Evolutionary conservation across 1,140 invertebrate species (phyloP).

Genomic region (Brachionus calyciflorus): DNA sequence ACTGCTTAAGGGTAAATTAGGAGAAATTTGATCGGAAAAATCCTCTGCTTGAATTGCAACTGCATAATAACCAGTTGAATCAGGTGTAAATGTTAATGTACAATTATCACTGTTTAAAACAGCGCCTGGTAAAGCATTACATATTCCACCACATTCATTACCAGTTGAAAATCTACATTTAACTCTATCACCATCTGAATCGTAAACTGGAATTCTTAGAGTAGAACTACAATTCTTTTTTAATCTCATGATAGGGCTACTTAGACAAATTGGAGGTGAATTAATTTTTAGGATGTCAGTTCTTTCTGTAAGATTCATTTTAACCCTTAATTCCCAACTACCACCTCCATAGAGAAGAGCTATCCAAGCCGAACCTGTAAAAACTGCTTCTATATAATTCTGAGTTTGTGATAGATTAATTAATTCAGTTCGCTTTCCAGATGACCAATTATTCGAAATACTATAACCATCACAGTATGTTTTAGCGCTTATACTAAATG

Average conservation of each 20-base stretch:
- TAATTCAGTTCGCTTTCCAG: background rate
- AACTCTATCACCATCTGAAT: slow-evolving; percentile 8
- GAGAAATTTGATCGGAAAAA: background rate
- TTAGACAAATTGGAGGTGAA: background rate
- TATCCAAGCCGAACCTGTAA: background rate
- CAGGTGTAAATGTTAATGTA: background rate
- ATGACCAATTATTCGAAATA: background rate
- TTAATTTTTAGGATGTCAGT: background rate
- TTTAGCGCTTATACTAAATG: too few relatives aligned
- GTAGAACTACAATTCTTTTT: background rate
- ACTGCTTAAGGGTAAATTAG: background rate
- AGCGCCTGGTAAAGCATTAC: background rate
- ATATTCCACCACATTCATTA: slow-evolving; percentile 1
- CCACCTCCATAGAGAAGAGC: background rate
- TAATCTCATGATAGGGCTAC: background rate
- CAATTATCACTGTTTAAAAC: background rate
- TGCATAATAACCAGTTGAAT: background rate
- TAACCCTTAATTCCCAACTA: background rate
- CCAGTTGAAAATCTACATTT: background rate
- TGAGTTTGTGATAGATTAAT: background rate
- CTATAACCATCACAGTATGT: background rate
- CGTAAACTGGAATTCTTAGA: background rate
- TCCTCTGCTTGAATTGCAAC: slow-evolving; percentile 4
- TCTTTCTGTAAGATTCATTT: background rate
- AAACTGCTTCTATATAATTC: background rate